phyloP scores from a whole-genome alignment of 1,140 invertebrate species.

The Hyles vespertilio region DNA sequence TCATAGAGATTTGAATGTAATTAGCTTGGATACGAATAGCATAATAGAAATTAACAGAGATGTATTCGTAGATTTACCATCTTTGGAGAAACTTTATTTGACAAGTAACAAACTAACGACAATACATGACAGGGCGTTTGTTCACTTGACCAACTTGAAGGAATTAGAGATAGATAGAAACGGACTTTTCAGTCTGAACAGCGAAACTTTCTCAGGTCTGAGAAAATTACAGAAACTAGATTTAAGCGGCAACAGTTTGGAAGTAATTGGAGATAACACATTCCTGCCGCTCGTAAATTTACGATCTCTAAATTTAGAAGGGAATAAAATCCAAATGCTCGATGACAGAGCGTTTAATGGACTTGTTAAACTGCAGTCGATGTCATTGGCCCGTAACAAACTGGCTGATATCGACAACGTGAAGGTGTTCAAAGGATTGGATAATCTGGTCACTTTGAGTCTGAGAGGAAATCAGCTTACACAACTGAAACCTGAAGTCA shows the following conservation, averaged over 20 bases:
- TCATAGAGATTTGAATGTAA: slow-evolving; percentile 77
- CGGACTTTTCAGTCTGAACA: slow-evolving; percentile 80
- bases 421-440: slow-evolving; percentile 78
- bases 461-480: slow-evolving; percentile 82
- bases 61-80: slow-evolving; percentile 82
- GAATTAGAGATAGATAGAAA: slow-evolving; percentile 84
- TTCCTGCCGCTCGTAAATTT: slow-evolving; percentile 84
- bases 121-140: slow-evolving; percentile 84
- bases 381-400: slow-evolving; percentile 84
- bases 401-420: slow-evolving; percentile 79
- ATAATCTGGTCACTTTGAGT: slow-evolving; percentile 77
- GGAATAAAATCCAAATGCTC: slow-evolving; percentile 81
- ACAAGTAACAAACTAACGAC: slow-evolving; percentile 83
- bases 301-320: slow-evolving; percentile 81
- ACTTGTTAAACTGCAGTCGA: slow-evolving; percentile 78
- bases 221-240: slow-evolving; percentile 80
- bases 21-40: slow-evolving; percentile 82
- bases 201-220: slow-evolving; percentile 83
- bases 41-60: slow-evolving; percentile 83
- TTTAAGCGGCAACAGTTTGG: slow-evolving; percentile 81
- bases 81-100: slow-evolving; percentile 79
- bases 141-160: slow-evolving; percentile 78
- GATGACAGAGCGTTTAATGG: slow-evolving; percentile 83
- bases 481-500: slow-evolving; percentile 81
- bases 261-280: slow-evolving; percentile 83